Base-by-base conservation (phyloP, 2,797 vertebrate genomes). In the Sebastes aleutianus region DNA sequence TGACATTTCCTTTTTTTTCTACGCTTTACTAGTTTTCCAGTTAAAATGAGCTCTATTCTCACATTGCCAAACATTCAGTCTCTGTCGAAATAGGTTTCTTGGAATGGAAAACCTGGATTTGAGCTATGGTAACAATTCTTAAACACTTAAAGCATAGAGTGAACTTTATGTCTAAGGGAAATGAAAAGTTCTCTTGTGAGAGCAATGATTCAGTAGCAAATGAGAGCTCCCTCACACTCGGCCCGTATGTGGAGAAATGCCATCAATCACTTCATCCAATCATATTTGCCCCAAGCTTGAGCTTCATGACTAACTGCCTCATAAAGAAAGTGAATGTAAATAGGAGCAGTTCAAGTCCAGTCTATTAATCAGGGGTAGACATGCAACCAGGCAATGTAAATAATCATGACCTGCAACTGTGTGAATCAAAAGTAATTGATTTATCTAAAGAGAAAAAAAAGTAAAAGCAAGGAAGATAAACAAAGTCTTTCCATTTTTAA, bases 301-400 rank as follows among this genome's bases (percentile, higher is more conserved):
- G 70, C 59, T 76, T 83, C 65, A 70, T 70, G 50, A 85, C 74
- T 79, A 76, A 85, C 70, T 66, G 79, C 43, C 74, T 78, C 73
- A 83, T 92, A 90, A 92, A 89, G 80, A 87, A 84, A 53, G 58
- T 54, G 36, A 68, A 85, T 76, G 64, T 76, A 81, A 90, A 83
- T n/a, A 86, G 73, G 72, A 71, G 62, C 47, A 54, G 67, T 74
- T 87, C 22, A 66, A 70, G 43, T 75, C 68, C 39, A 43, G 74
- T 63, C 74, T 82, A 79, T 87, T 87, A 76, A 87, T 90, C 82
- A 83, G 6, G 2, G 54, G 8, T 22, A 50, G 63, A 80, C 66
- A 80, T 79, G 78, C 71, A 70, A 80, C 61, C 47, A 54, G 61
- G 67, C 59, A 72, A 75, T 65, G 76, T 80, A 74, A 85, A 69